Evolutionary conservation across 2,888 invertebrate species (phyloP).

Genomic region (Rhagonycha fulva): DNA sequence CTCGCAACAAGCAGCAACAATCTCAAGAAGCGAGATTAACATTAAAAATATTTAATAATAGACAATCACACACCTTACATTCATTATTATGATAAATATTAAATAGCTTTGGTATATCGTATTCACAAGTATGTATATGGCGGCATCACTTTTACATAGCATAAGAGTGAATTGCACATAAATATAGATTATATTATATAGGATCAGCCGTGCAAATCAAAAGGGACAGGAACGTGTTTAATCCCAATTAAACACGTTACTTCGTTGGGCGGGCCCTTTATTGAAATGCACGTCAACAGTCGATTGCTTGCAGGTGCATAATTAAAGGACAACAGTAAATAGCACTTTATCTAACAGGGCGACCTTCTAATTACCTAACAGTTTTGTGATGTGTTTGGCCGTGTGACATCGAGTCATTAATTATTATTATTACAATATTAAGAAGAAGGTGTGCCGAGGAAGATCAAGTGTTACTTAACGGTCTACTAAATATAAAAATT

Average conservation of each 20-base stretch:
- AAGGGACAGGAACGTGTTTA: conserved; percentile 34
- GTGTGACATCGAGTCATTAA: background rate
- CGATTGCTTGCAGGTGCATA: conserved; percentile 51
- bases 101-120: conserved; percentile 36
- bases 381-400: background rate
- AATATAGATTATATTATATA: conserved; percentile 23
- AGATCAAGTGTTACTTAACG: conserved; percentile 17
- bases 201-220: conserved; percentile 38
- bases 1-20: conserved; percentile 53
- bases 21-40: conserved; percentile 50
- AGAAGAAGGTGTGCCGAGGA: background rate
- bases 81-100: conserved; percentile 32
- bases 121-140: conserved; percentile 35
- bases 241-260: conserved; percentile 39
- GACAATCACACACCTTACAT: conserved; percentile 33
- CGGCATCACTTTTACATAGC: conserved; percentile 31
- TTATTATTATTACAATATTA: background rate
- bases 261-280: conserved; percentile 35
- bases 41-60: conserved; percentile 52
- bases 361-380: background rate
- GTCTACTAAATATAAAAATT: conserved; percentile 23
- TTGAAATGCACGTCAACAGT: conserved; percentile 44
- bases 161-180: conserved; percentile 35
- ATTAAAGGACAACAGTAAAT: conserved; percentile 33
- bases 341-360: conserved; percentile 25